Base-by-base conservation (phyloP, 2,113 vertebrate species). In the Cynoglossus semilaevis region DNA sequence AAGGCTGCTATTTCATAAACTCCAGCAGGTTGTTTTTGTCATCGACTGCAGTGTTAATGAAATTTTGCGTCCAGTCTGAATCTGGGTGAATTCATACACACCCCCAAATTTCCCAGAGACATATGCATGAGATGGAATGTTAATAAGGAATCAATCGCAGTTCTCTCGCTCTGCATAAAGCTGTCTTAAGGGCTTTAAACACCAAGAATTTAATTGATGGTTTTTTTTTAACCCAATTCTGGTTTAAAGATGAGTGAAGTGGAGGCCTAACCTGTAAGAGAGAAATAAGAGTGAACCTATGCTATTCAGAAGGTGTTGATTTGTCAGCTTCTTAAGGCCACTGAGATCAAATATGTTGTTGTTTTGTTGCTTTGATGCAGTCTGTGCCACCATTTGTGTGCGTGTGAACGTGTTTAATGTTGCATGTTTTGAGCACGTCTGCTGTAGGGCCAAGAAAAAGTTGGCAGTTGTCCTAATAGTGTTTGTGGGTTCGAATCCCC, bases 131-230 rank as follows among this genome's bases (percentile, higher is more conserved):
- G 74, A 72, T 74, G 82, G 83, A 87, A 89, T 89, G 86, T 88
- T 90, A 88, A 91, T 90, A 87, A 82, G 78, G 74, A 84, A 87
- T 82, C 75, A 52, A 58, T 72, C 72, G 62, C 81, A 83, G 83
- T 83, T 90, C 52, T 71, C 65, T 69, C 42, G 49, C 85, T 83
- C 79, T 82, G 79, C 80, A 79, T 77, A 78, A 82, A 85, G 82
- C 75, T 79, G 70, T 75, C 86, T 79, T 74, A 74, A 85, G 87
- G 84, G 85, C 70, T 67, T 63, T 88, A 74, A 84, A 82, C 80
- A 76, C 70, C 59, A 76, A 79, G 82, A 78, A 69, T 29, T 2
- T 2, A 29, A 29, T 29, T 29, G 22, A 29, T 29, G 2, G 2
- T 4, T 29, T 29, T 29, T 29, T 29, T 29, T 29, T 56, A 70